A percentile compares a stretch with the other conserved stretches of the same genome.
Conservation (phyloP, 2,113 vertebrate species). For the Mormoops blainvillei region DNA sequence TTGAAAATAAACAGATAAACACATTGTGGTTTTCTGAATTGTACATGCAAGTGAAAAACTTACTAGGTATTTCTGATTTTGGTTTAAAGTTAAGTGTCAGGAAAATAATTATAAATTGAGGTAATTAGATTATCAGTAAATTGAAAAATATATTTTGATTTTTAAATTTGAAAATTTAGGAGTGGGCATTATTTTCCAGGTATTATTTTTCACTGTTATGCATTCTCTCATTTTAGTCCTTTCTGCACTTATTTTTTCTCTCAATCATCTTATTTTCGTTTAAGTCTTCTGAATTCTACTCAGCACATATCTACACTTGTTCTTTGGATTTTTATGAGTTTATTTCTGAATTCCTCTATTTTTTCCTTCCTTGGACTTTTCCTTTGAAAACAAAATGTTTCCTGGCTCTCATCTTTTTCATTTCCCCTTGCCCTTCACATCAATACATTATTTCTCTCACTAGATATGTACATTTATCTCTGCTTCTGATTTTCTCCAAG, state of each 20-base stretch:
- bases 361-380: not conserved
- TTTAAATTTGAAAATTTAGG: conserved; percentile 22
- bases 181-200: not conserved
- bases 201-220: not conserved
- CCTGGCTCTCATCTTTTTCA: not conserved
- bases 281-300: not conserved
- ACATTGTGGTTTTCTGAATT: conserved; percentile 3
- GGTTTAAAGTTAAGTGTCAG: conserved; percentile 12
- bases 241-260: not conserved
- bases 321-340: not conserved
- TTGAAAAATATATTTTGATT: not conserved
- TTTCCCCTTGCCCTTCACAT: not conserved
- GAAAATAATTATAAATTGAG: not conserved
- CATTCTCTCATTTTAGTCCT: not conserved
- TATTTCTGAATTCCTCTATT: not conserved
- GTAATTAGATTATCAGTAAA: not conserved
- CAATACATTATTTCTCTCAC: not conserved
- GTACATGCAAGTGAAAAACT: not conserved
- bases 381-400: conserved; percentile 1
- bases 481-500: not conserved
- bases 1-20: not conserved
- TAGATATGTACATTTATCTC: not conserved
- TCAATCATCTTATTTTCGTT: not conserved
- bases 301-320: not conserved
- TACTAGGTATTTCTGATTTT: not conserved